Base-by-base conservation (phyloP, 2,113 vertebrate species). In the Meleagris gallopavo region DNA sequence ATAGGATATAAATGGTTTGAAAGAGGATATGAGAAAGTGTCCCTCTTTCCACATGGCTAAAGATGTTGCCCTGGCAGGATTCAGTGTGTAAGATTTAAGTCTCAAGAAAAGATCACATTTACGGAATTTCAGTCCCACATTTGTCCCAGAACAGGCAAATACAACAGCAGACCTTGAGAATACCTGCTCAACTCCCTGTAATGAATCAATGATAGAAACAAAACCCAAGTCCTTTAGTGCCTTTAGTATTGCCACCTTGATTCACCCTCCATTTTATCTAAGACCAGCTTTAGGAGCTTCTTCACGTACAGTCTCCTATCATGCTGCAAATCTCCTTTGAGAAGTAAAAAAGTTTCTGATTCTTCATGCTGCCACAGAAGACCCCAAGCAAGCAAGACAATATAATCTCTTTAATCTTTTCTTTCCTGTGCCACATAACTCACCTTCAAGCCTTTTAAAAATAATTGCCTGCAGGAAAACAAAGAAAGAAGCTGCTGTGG, bases 401-500 rank as follows among this genome's bases (percentile, higher is more conserved):
- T 0, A 2, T 0, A 0, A 15, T 64, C 25, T 14, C 29, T 84
- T 46, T 69, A 71, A 8, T 72, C 32, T 21, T 77, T 62, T 64
- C 18, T 67, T 58, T 62, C 46, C 29, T 32, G 0, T 55, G 4
- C 41, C 46, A 52, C 38, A 36, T 22, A 4, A 29, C n/a, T 34
- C 13, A 10, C 13, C 58, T 60, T 12, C 58, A 36, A 60, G n/a
- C 21, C 58, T 60, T 34, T 48, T 32, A 60, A 40, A 81, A 87
- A 60, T 32, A 24, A 48, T 12, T 38, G 54, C 27, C 36, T 84
- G 55, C 85, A 93, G 57, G 46, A 72, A 89, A 88, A 57, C 61
- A 40, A 40, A 5, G 0, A 0, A 76, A 48, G 4, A 5, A 87
- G 19, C 29, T 27, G 34, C 2, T 48, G 67, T 67, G 82, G 55